Evolutionary conservation across 2,797 vertebrate species (phyloP), one percentile per base, ranked within the genome.

Genomic region (Selene dorsalis): DNA sequence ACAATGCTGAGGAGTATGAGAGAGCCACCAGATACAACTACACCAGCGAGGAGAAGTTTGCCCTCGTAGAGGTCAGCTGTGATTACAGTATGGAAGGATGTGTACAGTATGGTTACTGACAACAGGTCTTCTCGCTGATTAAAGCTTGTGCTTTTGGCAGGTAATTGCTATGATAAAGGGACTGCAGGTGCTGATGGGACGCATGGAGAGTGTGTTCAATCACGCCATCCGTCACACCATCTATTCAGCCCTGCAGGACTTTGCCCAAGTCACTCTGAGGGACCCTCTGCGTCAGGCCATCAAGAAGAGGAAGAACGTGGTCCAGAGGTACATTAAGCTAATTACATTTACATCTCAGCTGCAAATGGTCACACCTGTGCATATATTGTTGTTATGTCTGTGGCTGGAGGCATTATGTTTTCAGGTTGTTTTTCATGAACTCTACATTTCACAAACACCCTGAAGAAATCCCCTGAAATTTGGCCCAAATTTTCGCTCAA

Each of bases 121-220:
- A 20, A 0, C 2, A 1, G 1, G 28, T 7, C 43, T 1, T 0
- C 5, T 74, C 3, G 0, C 14, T 76, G 22, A 77, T 52, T 14
- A 2, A 45, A 0, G 26, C 12, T 13, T 64, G 26, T 50, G 16
- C 18, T 61, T 14, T 61, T 58, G 22, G n/a, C 91, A 99, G 98
- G 98, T 99, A 77, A 97, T 99, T 14, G 98, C 98, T 6, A 99
- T 99, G 98, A 99, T 99, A 75, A 99, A 99, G 89, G 98, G 98
- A 55, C 91, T 99, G 77, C 98, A 99, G 91, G 98, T 99, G 75
- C 90, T 99, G 86, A 99, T 99, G 98, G 97, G 98, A 6, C 95
- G 98, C 70, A 99, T 99, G 98, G 98, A 99, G 91, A 99, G 98
- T 0, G 98, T 99, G 73, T 99, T 99, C 90, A 99, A 98, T 80